Conservation (phyloP, 1,140 invertebrate species). For the Glossosoma conforme region DNA sequence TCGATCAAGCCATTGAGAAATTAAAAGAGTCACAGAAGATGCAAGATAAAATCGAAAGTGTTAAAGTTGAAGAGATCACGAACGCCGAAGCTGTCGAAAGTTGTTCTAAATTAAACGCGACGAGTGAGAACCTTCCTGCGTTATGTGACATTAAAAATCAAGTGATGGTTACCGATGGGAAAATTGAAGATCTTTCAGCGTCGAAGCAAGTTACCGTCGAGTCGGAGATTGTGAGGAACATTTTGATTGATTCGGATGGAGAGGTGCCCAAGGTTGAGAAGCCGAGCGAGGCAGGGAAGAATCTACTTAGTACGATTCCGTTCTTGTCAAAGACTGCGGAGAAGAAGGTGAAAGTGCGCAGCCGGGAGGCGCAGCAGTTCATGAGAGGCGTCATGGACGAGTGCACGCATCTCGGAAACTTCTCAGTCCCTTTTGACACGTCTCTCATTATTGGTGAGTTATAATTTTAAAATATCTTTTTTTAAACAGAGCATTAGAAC, state of each 20-base stretch:
- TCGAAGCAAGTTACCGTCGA: neutral
- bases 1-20: slow-evolving; percentile 1
- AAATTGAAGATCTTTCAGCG: neutral
- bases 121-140: no score
- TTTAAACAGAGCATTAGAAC: no score
- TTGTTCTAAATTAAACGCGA: neutral
- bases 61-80: neutral
- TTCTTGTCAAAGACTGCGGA: slow-evolving; percentile 48
- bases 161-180: no score
- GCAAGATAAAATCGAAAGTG: slow-evolving; percentile 12
- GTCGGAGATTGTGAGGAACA: slow-evolving; percentile 18
- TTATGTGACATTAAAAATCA: no score
- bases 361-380: slow-evolving; percentile 81
- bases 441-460: slow-evolving; percentile 67
- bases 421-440: slow-evolving; percentile 78
- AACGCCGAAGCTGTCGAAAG: neutral
- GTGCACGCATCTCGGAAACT: slow-evolving; percentile 94
- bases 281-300: slow-evolving; percentile 33
- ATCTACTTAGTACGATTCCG: slow-evolving; percentile 41
- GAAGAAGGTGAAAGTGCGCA: slow-evolving; percentile 56
- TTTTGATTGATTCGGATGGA: slow-evolving; percentile 17
- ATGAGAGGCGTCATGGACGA: slow-evolving; percentile 99
- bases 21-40: no score
- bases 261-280: neutral
- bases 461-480: neutral